Percentiles rank a stretch among this genome's conserved stretches.
These are phyloP conservation scores for Alligator sinensis DNA, from an alignment of 2,113 vertebrate genomes.

Conservation along the genomic window DNA sequence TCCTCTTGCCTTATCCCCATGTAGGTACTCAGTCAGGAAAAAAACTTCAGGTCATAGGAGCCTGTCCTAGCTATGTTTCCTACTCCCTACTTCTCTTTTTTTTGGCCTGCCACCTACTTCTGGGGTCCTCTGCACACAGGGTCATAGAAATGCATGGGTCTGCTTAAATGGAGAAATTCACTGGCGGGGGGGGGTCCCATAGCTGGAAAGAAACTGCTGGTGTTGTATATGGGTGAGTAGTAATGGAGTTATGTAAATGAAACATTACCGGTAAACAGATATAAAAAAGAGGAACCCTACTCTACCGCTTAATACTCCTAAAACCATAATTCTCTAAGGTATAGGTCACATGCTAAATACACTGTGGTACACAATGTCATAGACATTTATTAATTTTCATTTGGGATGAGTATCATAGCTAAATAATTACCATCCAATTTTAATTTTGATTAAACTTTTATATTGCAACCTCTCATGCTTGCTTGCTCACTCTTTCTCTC, in stretches of 20 bases:
- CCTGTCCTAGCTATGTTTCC: neutral
- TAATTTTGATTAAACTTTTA: neutral
- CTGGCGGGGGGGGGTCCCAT: neutral
- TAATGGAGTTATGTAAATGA: neutral
- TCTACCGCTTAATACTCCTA: neutral
- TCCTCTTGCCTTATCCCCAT: neutral
- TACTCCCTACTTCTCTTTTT: neutral
- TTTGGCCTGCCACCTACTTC: neutral
- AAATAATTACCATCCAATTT: neutral
- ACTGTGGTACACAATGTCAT: neutral
- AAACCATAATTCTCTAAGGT: neutral
- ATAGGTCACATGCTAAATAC: neutral
- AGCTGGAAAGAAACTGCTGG: neutral
- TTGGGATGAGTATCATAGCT: neutral
- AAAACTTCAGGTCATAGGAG: neutral
- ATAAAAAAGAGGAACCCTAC: neutral
- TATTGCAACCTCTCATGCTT: neutral
- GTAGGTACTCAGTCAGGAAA: neutral
- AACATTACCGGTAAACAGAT: neutral
- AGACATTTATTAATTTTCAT: conserved; percentile 7
- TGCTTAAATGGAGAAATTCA: neutral
- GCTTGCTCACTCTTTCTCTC: too few relatives aligned
- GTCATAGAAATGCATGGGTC: neutral
- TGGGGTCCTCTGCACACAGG: neutral
- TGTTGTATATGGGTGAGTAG: neutral